Conservation (phyloP, 2,888 invertebrate genomes). For the Apeira syringaria region DNA sequence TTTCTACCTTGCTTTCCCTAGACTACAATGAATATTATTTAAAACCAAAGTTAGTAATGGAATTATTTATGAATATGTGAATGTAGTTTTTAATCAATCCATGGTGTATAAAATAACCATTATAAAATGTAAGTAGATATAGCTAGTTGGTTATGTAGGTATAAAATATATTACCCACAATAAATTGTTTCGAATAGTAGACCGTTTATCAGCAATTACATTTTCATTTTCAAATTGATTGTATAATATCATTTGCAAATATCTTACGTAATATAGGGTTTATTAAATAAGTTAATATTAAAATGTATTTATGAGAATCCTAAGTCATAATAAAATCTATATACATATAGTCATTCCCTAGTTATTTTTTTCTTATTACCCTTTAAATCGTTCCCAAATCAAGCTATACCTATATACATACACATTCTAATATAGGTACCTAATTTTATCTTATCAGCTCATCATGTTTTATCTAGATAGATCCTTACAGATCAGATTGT, state of each 20-base stretch:
- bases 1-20: not conserved
- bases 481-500: too few species aligned
- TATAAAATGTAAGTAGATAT: not conserved
- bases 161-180: constrained; percentile 1
- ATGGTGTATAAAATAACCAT: constrained; percentile 5
- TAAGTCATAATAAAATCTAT: constrained; percentile 56
- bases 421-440: too few species aligned
- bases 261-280: not conserved
- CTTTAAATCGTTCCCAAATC: too few species aligned
- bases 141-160: not conserved
- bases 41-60: constrained; percentile 62
- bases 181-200: constrained; percentile 12
- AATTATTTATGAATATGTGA: constrained; percentile 35
- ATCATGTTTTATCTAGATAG: too few species aligned
- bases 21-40: constrained; percentile 15
- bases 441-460: too few species aligned
- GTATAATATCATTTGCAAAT: not conserved
- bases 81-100: constrained; percentile 11
- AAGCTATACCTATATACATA: too few species aligned
- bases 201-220: not conserved
- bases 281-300: constrained; percentile 1
- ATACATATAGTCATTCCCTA: too few species aligned
- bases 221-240: not conserved
- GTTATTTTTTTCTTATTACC: too few species aligned
- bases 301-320: constrained; percentile 45